Evolutionary conservation across 2,888 invertebrate genomes (phyloP).

Genomic region (Acanthosepion pharaonis): DNA sequence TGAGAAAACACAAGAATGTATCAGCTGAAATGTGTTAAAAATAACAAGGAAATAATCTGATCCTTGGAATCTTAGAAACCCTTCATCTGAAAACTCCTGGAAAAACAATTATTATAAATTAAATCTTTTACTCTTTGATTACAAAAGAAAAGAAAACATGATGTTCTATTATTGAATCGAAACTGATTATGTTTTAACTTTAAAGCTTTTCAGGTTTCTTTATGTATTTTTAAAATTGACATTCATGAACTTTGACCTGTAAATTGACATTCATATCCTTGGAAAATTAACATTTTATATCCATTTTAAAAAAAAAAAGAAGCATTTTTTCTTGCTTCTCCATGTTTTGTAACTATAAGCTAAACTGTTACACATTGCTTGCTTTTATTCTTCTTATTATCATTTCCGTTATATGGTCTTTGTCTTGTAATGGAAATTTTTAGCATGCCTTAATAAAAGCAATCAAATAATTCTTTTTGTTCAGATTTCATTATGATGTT

Average conservation of each 20-base stretch:
- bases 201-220: neutral
- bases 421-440: neutral
- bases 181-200: neutral
- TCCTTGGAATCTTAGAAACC: too few species aligned
- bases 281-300: too few species aligned
- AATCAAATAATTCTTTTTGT: neutral
- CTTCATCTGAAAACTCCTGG: too few species aligned
- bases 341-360: neutral
- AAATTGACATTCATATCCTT: neutral
- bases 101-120: too few species aligned
- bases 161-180: too few species aligned
- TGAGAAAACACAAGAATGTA: too few species aligned
- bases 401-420: neutral
- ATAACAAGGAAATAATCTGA: too few species aligned
- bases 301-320: too few species aligned
- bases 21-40: too few species aligned
- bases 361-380: neutral
- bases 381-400: neutral
- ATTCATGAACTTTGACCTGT: neutral
- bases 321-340: neutral
- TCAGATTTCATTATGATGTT: neutral
- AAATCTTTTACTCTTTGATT: too few species aligned
- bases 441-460: neutral
- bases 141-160: too few species aligned
- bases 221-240: too few species aligned